Percentiles rank a stretch among this genome's conserved stretches.
These are phyloP conservation scores for Protodeltote pygarga DNA, from an alignment of 2,888 invertebrate genomes.

Conservation along the genomic window DNA sequence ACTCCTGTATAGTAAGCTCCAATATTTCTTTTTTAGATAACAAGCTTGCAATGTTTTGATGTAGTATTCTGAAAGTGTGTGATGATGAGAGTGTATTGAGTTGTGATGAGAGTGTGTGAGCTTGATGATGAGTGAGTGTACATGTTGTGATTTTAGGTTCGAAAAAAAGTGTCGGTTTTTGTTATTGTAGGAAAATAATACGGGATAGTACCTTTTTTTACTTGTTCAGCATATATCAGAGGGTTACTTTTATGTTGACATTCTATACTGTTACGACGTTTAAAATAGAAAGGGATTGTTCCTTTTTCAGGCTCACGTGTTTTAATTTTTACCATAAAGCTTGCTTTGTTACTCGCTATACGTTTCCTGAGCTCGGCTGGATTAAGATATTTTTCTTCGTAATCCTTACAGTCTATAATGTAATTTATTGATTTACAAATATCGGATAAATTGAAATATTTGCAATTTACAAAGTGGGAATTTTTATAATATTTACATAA, in stretches of 20 bases:
- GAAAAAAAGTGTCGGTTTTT: background rate
- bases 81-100: no score
- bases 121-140: no score
- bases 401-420: background rate
- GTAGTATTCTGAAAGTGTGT: background rate
- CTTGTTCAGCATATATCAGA: background rate
- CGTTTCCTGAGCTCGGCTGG: background rate
- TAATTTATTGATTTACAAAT: conserved; percentile 1
- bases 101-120: no score
- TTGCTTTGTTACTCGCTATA: conserved; percentile 3
- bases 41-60: conserved; percentile 6
- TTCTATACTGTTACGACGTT: background rate
- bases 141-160: background rate
- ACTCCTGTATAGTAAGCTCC: conserved; percentile 2
- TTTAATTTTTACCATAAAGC: background rate
- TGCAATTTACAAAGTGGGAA: conserved; percentile 5
- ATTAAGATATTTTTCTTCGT: background rate
- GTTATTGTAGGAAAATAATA: conserved; percentile 4
- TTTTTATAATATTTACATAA: conserved; percentile 4
- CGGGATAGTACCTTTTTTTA: background rate
- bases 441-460: background rate
- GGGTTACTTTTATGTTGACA: background rate
- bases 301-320: background rate
- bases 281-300: conserved; percentile 5
- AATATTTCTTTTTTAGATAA: conserved; percentile 4